These are phyloP conservation scores for Chunga burmeisteri DNA, from an alignment of 2,113 vertebrate genomes.

Conservation along the genomic window DNA sequence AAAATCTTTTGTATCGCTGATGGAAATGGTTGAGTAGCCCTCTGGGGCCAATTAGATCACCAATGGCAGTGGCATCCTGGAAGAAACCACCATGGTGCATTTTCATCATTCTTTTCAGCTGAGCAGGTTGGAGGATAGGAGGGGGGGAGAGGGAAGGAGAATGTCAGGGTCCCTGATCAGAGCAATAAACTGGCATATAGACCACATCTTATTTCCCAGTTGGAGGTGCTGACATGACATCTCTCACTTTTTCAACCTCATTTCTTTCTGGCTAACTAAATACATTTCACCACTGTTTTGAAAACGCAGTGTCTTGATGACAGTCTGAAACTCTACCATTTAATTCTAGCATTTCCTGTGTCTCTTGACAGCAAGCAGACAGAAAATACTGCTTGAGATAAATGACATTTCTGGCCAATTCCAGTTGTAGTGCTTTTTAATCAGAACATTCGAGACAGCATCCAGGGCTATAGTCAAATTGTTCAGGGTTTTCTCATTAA, in stretches of 20 bases:
- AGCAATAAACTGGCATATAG: conserved; percentile 2
- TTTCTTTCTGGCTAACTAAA: conserved; percentile 26
- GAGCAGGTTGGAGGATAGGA: background rate
- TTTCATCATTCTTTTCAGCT: conserved; percentile 25
- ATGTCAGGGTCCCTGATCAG: background rate
- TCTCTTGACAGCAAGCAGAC: background rate
- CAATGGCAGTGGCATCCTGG: conserved; percentile 39
- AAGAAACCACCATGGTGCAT: conserved; percentile 10
- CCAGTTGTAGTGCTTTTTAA: background rate
- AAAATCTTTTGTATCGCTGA: conserved; percentile 35
- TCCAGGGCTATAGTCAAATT: background rate
- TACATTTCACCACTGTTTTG: background rate
- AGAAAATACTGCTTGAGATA: conserved; percentile 17
- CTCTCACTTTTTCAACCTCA: background rate
- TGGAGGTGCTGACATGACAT: conserved; percentile 4
- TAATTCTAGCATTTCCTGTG: background rate
- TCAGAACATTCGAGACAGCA: background rate
- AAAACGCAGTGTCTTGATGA: background rate
- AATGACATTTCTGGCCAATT: conserved; percentile 7
- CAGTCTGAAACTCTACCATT: background rate
- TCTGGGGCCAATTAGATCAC: conserved; percentile 52
- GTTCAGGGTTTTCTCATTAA: background rate
- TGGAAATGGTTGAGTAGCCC: conserved; percentile 37
- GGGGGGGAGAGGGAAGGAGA: background rate
- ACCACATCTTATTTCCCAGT: conserved; percentile 2